Percentiles rank a stretch among this genome's conserved stretches.
Evolutionary conservation across 2,888 invertebrate genomes (phyloP).

Genomic region (Galerucella pusilla): DNA sequence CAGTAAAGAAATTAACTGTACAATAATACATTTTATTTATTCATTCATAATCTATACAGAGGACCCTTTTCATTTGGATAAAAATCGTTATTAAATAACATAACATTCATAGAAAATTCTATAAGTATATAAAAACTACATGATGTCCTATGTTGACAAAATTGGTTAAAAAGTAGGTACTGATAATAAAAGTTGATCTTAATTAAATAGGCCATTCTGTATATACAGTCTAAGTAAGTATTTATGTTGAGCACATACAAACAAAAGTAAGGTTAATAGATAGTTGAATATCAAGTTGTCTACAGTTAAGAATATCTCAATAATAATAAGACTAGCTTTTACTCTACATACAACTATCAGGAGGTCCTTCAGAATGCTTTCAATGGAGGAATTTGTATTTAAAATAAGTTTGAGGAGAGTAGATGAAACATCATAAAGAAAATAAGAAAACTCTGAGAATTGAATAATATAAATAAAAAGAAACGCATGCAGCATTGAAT

Average conservation of each 20-base stretch:
- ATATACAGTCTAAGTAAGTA: conserved; percentile 24
- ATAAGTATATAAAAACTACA: conserved; percentile 6
- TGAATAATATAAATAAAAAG: background rate
- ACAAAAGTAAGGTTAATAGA: conserved; percentile 6
- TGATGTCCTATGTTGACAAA: background rate
- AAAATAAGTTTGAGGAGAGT: background rate
- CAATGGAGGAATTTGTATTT: background rate
- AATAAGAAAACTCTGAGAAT: background rate
- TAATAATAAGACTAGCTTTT: conserved; percentile 29
- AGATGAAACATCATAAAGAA: background rate
- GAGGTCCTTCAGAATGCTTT: conserved; percentile 17
- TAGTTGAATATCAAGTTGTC: conserved; percentile 20
- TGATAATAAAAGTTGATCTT: background rate
- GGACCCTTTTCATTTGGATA: no score
- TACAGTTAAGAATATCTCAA: background rate
- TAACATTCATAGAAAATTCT: no score
- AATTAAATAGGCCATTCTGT: conserved; percentile 10
- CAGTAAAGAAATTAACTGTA: no score
- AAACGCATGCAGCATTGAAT: background rate
- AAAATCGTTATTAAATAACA: no score
- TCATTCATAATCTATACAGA: no score
- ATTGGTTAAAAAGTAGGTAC: no score
- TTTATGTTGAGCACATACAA: conserved; percentile 16
- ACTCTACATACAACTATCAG: conserved; percentile 22
- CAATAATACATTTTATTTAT: no score